A percentile compares a stretch with the other conserved stretches of the same genome.
Evolutionary conservation across 2,113 vertebrate species (phyloP).

Genomic region (Nestor notabilis): DNA sequence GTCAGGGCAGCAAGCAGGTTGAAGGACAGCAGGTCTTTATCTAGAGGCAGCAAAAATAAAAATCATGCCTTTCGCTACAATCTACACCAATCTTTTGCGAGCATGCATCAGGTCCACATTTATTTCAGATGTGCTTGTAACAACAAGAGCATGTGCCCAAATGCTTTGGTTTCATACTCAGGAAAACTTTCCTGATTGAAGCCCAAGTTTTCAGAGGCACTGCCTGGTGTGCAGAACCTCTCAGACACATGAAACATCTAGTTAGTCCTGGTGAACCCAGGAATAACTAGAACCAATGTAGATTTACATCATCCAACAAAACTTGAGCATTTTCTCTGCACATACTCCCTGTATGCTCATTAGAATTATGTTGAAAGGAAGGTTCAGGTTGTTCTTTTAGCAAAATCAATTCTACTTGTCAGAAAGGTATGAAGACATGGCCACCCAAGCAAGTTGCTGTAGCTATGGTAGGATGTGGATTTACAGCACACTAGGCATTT

Average conservation of each 20-base stretch:
- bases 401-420: background rate
- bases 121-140: background rate
- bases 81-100: background rate
- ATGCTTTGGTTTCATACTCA: background rate
- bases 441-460: background rate
- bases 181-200: background rate
- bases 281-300: background rate
- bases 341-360: background rate
- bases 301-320: background rate
- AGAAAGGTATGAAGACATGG: background rate
- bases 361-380: background rate
- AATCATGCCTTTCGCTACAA: background rate
- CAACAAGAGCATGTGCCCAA: fast-evolving
- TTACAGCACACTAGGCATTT: background rate
- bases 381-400: background rate
- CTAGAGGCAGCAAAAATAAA: background rate
- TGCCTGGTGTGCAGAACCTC: background rate
- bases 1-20: background rate
- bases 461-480: background rate
- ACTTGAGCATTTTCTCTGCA: background rate
- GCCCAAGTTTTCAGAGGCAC: background rate
- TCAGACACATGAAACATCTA: background rate
- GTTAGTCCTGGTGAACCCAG: background rate
- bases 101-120: background rate
- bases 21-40: background rate